These are phyloP conservation scores for Melanocharis versteri DNA, from an alignment of 2,113 vertebrate genomes.

Conservation along the genomic window DNA sequence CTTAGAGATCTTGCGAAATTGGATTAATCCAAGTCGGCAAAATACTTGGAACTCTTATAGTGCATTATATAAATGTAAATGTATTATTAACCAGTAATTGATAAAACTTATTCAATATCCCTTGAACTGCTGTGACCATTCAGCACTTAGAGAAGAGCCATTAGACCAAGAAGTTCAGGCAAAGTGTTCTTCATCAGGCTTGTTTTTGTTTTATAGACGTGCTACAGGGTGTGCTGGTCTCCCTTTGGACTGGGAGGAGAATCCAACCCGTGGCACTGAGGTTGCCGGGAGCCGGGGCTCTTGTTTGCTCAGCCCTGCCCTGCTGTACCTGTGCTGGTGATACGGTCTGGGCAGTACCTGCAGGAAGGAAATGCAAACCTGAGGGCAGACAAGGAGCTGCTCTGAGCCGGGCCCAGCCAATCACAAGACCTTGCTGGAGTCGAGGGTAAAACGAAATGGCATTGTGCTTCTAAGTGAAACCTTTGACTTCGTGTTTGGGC, in stretches of 20 bases:
- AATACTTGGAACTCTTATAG: neutral
- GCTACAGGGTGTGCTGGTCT: neutral
- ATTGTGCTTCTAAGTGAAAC: neutral
- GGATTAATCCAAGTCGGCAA: neutral
- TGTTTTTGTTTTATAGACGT: neutral
- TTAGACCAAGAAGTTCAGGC: neutral
- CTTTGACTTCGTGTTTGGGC: neutral
- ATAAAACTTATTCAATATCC: neutral
- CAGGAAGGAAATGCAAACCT: neutral
- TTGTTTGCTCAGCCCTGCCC: constrained; percentile 26
- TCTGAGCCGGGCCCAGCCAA: accelerated
- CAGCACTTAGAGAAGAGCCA: neutral
- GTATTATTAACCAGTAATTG: neutral
- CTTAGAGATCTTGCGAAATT: neutral
- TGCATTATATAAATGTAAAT: neutral
- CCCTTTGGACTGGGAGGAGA: neutral
- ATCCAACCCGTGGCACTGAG: accelerated
- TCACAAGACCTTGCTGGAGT: neutral
- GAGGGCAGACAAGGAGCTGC: neutral
- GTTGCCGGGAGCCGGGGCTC: accelerated
- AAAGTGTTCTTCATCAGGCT: neutral
- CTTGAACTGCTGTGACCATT: neutral
- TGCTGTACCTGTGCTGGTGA: neutral
- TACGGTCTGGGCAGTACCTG: neutral
- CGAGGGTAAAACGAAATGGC: neutral